Percentiles rank a stretch among this genome's conserved stretches.
phyloP scores from a whole-genome alignment of 2,797 vertebrate genomes.

The Protonibea diacanthus region DNA sequence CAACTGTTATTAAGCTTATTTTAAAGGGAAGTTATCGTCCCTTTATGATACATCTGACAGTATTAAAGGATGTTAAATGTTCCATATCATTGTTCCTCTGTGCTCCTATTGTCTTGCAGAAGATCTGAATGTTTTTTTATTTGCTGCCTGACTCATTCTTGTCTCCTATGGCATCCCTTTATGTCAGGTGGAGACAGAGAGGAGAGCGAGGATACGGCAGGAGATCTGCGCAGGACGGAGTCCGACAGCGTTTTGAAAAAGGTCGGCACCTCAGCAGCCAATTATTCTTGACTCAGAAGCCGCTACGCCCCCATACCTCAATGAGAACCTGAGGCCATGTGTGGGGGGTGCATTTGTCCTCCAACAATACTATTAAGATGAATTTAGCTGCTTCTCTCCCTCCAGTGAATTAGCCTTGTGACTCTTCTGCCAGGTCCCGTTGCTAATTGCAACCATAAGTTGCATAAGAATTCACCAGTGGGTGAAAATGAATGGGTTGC shows the following conservation, averaged over 20 bases:
- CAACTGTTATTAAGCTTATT: not conserved
- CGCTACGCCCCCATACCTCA: constrained; percentile 17
- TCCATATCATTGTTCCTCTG: not conserved
- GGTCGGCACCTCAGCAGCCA: constrained; percentile 80
- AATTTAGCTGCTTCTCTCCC: constrained; percentile 57
- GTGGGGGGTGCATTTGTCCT: constrained; percentile 52
- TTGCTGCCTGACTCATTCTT: not conserved
- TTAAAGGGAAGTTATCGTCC: not conserved
- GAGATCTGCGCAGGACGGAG: constrained; percentile 95
- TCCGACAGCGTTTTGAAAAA: constrained; percentile 97
- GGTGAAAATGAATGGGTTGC: constrained; percentile 55
- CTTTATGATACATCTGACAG: not conserved
- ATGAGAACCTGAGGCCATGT: constrained; percentile 49
- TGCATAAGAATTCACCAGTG: constrained; percentile 51
- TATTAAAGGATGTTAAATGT: not conserved
- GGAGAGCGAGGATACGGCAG: constrained; percentile 88
- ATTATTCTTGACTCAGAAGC: constrained; percentile 44
- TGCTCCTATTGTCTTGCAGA: not conserved
- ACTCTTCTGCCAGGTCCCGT: constrained; percentile 60
- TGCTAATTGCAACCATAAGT: constrained; percentile 69
- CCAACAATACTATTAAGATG: constrained; percentile 63
- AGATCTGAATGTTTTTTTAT: not conserved
- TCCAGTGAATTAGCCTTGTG: constrained; percentile 71
- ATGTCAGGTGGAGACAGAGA: constrained; percentile 91
- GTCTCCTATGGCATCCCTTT: constrained; percentile 33